Conservation (phyloP, 1,140 invertebrate genomes). For the Macrostomum lignano region DNA sequence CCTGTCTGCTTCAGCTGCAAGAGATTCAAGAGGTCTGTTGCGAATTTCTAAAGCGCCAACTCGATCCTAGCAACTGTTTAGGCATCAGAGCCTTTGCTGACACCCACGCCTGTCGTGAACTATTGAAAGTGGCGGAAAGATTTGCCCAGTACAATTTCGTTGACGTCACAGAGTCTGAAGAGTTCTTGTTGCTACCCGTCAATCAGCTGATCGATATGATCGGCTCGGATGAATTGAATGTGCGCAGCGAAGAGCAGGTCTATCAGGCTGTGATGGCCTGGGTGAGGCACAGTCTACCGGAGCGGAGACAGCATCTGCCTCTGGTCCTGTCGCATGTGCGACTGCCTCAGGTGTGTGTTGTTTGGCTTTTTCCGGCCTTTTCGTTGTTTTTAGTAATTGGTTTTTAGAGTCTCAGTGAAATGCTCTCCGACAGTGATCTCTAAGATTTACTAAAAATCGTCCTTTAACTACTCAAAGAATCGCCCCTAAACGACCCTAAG, state of each 20-base stretch:
- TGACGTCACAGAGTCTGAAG: slow-evolving; percentile 84
- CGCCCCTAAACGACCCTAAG: no score
- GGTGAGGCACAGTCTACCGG: slow-evolving; percentile 81
- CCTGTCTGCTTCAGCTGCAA: slow-evolving; percentile 50
- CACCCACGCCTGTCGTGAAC: slow-evolving; percentile 77
- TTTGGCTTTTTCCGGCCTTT: no score
- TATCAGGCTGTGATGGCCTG: slow-evolving; percentile 78
- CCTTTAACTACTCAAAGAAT: no score
- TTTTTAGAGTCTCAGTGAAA: no score
- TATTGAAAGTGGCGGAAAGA: slow-evolving; percentile 75
- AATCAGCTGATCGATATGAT: slow-evolving; percentile 85
- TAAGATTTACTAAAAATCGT: no score
- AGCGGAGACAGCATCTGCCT: slow-evolving; percentile 55
- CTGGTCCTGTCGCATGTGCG: slow-evolving; percentile 80
- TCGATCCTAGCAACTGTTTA: slow-evolving; percentile 85
- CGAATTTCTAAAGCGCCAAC: slow-evolving; percentile 78
- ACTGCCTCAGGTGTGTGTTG: no score
- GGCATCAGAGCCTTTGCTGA: slow-evolving; percentile 94
- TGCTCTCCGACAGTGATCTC: no score
- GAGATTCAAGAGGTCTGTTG: slow-evolving; percentile 53
- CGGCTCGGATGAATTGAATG: slow-evolving; percentile 81
- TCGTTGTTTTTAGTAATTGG: no score
- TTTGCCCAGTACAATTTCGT: slow-evolving; percentile 88
- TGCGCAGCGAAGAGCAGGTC: slow-evolving; percentile 74
- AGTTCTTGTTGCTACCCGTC: slow-evolving; percentile 73